Conservation (phyloP, 2,797 vertebrate genomes). For the Menidia menidia region DNA sequence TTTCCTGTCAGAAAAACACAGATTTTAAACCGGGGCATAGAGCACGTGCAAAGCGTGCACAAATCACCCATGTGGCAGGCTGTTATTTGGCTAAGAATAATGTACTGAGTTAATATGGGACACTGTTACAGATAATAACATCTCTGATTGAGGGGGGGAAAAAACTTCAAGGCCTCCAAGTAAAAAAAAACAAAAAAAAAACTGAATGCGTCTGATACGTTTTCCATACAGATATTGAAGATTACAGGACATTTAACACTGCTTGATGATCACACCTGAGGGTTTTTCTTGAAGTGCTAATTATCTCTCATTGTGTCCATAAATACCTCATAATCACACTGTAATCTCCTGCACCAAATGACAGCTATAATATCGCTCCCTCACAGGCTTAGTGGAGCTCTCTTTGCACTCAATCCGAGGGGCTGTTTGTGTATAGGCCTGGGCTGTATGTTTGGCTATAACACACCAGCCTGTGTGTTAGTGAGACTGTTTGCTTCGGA, state of each 20-base stretch:
- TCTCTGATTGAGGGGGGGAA: conserved; percentile 1
- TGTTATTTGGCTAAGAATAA: conserved; percentile 8
- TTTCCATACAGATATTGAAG: conserved; percentile 17
- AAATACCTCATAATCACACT: conserved; percentile 62
- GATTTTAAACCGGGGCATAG: conserved; percentile 2
- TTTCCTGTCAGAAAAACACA: not conserved
- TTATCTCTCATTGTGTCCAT: conserved; percentile 64
- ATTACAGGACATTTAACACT: conserved; percentile 29
- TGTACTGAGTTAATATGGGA: conserved; percentile 7
- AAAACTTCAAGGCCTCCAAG: conserved; percentile 13
- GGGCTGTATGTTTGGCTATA: conserved; percentile 9
- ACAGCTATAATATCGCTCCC: conserved; percentile 27
- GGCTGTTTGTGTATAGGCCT: conserved; percentile 13
- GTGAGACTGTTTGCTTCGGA: conserved; percentile 25
- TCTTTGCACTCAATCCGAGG: conserved; percentile 11
- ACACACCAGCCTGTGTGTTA: conserved; percentile 31
- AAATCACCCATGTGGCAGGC: conserved; percentile 7
- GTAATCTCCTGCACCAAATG: conserved; percentile 42
- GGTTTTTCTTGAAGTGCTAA: conserved; percentile 55
- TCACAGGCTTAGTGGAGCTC: conserved; percentile 19
- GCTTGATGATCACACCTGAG: conserved; percentile 53
- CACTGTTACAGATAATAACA: conserved; percentile 13
- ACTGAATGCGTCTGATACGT: conserved; percentile 8
- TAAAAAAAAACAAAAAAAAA: not conserved
- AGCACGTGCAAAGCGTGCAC: not conserved